phyloP scores from a whole-genome alignment of 2,113 vertebrate genomes.

The Corapipo altera region DNA sequence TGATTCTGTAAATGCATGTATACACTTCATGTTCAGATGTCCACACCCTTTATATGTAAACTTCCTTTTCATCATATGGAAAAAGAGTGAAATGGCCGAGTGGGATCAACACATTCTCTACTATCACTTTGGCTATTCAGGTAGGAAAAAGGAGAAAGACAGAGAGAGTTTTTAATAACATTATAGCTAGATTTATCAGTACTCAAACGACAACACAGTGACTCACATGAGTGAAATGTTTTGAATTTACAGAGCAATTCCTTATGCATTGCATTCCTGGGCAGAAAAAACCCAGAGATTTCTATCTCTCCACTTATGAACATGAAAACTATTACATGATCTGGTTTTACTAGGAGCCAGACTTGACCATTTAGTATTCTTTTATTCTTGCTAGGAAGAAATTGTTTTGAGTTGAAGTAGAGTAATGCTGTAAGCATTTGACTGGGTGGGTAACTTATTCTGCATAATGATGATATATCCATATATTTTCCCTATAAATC shows the following conservation, averaged over 20 bases:
- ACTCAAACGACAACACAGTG: accelerated
- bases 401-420: not conserved
- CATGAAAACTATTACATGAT: not conserved
- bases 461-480: not conserved
- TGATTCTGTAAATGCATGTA: not conserved
- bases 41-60: not conserved
- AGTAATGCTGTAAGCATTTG: not conserved
- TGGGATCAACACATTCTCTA: not conserved
- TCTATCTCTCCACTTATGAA: not conserved
- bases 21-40: not conserved
- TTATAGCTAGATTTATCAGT: not conserved
- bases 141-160: not conserved
- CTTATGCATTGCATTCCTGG: not conserved
- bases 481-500: not conserved
- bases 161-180: not conserved
- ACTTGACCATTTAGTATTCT: not conserved
- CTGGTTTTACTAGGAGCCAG: not conserved
- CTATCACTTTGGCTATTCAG: not conserved
- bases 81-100: not conserved
- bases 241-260: not conserved
- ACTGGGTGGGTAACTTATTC: not conserved
- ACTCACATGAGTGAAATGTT: not conserved
- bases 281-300: not conserved
- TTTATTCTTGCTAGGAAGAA: not conserved
- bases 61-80: not conserved